Conservation (phyloP, 2,888 invertebrate genomes). For the Cheilosia soror region DNA sequence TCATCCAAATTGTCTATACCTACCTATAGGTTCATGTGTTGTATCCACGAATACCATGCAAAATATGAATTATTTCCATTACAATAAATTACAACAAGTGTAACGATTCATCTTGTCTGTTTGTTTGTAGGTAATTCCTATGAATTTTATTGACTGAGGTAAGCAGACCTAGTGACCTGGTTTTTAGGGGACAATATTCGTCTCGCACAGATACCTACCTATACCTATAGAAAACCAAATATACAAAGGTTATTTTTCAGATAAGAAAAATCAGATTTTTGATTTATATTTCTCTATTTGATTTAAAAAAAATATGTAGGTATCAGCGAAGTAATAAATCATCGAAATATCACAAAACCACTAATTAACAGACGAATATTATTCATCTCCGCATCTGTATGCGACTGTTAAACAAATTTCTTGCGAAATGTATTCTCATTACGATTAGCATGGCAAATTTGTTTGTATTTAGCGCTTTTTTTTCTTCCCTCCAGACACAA, state of each 20-base stretch:
- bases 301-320: slow-evolving; percentile 34
- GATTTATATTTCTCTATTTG: slow-evolving; percentile 35
- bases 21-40: slow-evolving; percentile 41
- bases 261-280: not conserved
- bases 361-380: slow-evolving; percentile 42
- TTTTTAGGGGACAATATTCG: slow-evolving; percentile 42
- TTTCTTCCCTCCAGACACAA: slow-evolving; percentile 41
- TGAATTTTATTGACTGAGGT: slow-evolving; percentile 49
- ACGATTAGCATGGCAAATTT: slow-evolving; percentile 53
- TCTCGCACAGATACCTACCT: slow-evolving; percentile 2
- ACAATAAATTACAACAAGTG: slow-evolving; percentile 73
- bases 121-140: slow-evolving; percentile 12
- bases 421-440: slow-evolving; percentile 40
- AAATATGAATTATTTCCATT: slow-evolving; percentile 66
- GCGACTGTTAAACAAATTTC: slow-evolving; percentile 14
- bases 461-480: slow-evolving; percentile 25
- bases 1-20: slow-evolving; percentile 20
- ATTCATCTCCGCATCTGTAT: slow-evolving; percentile 5
- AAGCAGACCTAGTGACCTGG: slow-evolving; percentile 65
- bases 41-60: slow-evolving; percentile 33
- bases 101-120: slow-evolving; percentile 59
- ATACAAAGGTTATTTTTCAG: slow-evolving; percentile 21
- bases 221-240: too few relatives aligned
- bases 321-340: slow-evolving; percentile 59
- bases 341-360: slow-evolving; percentile 40